Evolutionary conservation across 2,113 vertebrate species (phyloP).

Genomic region (Suncus etruscus): DNA sequence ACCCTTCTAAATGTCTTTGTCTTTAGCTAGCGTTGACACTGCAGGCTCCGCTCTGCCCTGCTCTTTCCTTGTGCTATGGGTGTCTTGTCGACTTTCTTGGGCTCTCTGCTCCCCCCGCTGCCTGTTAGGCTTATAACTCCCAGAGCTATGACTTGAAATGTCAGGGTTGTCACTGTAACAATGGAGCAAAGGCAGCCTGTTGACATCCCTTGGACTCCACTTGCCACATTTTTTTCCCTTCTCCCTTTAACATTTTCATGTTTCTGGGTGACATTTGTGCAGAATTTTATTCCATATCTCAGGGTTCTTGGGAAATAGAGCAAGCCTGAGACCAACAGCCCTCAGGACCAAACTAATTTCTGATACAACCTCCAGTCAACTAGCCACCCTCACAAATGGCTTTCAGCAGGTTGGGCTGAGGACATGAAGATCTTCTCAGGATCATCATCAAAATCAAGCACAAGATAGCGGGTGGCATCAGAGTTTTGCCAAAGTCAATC

Average conservation of each 20-base stretch:
- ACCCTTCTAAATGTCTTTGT: background rate
- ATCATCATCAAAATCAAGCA: background rate
- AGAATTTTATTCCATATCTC: background rate
- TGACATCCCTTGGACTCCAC: slow-evolving; percentile 70
- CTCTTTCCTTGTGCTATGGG: slow-evolving; percentile 37
- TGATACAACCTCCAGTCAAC: background rate
- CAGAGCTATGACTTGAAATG: slow-evolving; percentile 67
- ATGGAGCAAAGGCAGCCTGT: slow-evolving; percentile 47
- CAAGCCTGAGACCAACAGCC: background rate
- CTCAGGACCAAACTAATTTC: background rate
- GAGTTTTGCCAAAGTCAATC: background rate
- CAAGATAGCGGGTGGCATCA: background rate
- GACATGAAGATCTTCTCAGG: background rate
- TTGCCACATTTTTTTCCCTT: slow-evolving; percentile 55
- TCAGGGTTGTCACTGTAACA: slow-evolving; percentile 63
- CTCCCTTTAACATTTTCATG: slow-evolving; percentile 32
- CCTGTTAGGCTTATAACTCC: slow-evolving; percentile 58
- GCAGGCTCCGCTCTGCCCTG: background rate
- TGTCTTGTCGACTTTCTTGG: slow-evolving; percentile 1
- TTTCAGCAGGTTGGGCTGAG: background rate
- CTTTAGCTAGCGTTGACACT: slow-evolving; percentile 63
- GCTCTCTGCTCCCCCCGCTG: slow-evolving; percentile 40
- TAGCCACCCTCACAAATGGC: background rate
- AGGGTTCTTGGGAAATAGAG: background rate
- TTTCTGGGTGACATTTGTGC: slow-evolving; percentile 55